These are phyloP conservation scores for Dichetophora obliterata DNA, from an alignment of 2,888 invertebrate genomes.

Conservation along the genomic window DNA sequence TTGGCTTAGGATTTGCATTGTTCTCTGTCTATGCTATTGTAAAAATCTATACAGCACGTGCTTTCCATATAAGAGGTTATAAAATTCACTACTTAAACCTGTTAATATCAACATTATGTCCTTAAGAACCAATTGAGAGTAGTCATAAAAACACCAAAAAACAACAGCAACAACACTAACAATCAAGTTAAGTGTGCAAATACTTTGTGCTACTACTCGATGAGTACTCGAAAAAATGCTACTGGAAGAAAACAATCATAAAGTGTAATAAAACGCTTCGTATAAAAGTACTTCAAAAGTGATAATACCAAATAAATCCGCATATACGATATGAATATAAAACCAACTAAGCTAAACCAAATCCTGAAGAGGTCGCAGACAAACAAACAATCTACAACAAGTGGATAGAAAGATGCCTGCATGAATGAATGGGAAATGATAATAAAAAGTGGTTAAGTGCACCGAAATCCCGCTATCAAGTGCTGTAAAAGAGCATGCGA, in stretches of 20 bases:
- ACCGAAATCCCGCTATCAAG: conserved; percentile 1
- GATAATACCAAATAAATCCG: conserved; percentile 54
- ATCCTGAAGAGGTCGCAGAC: conserved; percentile 29
- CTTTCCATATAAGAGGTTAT: background rate
- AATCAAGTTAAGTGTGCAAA: conserved; percentile 54
- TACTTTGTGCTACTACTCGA: conserved; percentile 42
- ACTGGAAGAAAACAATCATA: conserved; percentile 10
- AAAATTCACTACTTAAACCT: conserved; percentile 2
- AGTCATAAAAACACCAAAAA: background rate
- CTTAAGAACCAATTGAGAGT: conserved; percentile 23
- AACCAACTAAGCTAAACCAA: conserved; percentile 5
- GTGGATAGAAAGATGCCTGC: conserved; percentile 30
- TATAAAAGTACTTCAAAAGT: conserved; percentile 50
- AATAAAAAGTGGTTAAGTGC: conserved; percentile 18
- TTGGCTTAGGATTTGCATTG: too few relatives aligned
- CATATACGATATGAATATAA: conserved; percentile 22
- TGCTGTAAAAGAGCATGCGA: background rate
- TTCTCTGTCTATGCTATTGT: too few relatives aligned
- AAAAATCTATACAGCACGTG: too few relatives aligned
- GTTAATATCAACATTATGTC: conserved; percentile 4
- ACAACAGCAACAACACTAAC: background rate
- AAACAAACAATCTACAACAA: conserved; percentile 23
- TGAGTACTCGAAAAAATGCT: conserved; percentile 14
- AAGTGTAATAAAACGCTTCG: conserved; percentile 22
- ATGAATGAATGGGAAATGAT: background rate